These are phyloP conservation scores for Clistopyga incitator DNA, from an alignment of 2,888 invertebrate genomes.

Conservation along the genomic window DNA sequence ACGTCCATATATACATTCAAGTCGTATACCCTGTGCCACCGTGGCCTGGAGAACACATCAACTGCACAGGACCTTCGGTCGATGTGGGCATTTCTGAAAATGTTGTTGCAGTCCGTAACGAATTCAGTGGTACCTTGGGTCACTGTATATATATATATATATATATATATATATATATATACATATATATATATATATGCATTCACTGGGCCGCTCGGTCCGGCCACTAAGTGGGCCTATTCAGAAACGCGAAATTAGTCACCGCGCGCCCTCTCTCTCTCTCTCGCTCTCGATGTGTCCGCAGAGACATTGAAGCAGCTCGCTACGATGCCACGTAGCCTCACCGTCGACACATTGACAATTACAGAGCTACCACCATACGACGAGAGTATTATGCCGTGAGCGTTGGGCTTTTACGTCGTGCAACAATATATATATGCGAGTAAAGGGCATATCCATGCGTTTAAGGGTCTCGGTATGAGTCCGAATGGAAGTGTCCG, in stretches of 20 bases:
- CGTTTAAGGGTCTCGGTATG: slow-evolving; percentile 8
- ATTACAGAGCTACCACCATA: slow-evolving; percentile 20
- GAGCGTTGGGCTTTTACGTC: slow-evolving; percentile 44
- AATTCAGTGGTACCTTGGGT: slow-evolving; percentile 46
- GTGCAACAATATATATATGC: slow-evolving; percentile 21
- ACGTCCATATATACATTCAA: not conserved
- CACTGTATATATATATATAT: not conserved
- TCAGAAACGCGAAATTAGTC: slow-evolving; percentile 70
- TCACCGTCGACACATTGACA: slow-evolving; percentile 28
- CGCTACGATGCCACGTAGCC: slow-evolving; percentile 26
- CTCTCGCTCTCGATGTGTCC: slow-evolving; percentile 47
- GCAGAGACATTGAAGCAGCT: slow-evolving; percentile 46
- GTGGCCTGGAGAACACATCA: not conserved
- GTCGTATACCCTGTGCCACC: not conserved
- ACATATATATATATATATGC: not conserved
- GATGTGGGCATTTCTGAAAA: slow-evolving; percentile 16
- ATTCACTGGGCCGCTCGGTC: slow-evolving; percentile 23
- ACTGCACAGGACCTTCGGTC: not conserved
- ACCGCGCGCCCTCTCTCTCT: slow-evolving; percentile 38
- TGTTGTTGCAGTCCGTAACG: slow-evolving; percentile 61
- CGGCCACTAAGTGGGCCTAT: slow-evolving; percentile 70
- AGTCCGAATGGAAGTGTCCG: slow-evolving; percentile 38
- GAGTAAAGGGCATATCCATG: not conserved
- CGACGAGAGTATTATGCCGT: slow-evolving; percentile 38
- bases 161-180: slow-evolving; percentile 6